Evolutionary conservation across 1,140 invertebrate genomes (phyloP).

Genomic region (Littorina saxatilis): DNA sequence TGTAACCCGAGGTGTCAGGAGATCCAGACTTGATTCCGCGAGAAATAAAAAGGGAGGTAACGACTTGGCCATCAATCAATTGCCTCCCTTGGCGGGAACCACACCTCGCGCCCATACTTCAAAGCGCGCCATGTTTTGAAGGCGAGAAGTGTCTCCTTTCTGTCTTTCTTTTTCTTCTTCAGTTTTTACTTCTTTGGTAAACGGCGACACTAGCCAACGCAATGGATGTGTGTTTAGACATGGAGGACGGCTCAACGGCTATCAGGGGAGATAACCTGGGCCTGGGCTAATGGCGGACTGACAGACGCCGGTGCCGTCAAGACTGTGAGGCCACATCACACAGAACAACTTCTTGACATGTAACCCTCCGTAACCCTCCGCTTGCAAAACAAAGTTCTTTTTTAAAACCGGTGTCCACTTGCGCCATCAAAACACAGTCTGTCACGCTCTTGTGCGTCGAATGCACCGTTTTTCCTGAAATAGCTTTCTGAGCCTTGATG

Average conservation of each 20-base stretch:
- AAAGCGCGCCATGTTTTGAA: not conserved
- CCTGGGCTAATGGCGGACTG: not conserved
- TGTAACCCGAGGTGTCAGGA: not conserved
- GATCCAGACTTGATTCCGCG: not conserved
- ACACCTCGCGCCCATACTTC: constrained; percentile 8
- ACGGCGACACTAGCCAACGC: not conserved
- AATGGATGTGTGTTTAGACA: constrained; percentile 17
- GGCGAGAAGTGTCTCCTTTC: not conserved
- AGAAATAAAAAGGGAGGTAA: too few species aligned
- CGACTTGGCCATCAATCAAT: not conserved
- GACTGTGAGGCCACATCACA: too few species aligned
- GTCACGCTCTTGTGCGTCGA: too few species aligned
- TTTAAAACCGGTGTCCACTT: too few species aligned
- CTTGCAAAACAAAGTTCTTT: too few species aligned
- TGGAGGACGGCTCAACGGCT: not conserved
- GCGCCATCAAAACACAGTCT: too few species aligned
- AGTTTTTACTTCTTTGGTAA: not conserved
- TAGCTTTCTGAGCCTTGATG: not conserved
- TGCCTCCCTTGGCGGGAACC: not conserved
- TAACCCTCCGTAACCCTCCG: too few species aligned
- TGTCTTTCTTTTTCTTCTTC: too few species aligned
- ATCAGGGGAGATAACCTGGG: not conserved
- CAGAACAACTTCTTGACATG: too few species aligned
- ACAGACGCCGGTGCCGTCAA: not conserved
- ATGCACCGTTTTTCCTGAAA: not conserved